Evolutionary conservation across 1,140 invertebrate species (phyloP).

Genomic region (Cotesia chilonis): DNA sequence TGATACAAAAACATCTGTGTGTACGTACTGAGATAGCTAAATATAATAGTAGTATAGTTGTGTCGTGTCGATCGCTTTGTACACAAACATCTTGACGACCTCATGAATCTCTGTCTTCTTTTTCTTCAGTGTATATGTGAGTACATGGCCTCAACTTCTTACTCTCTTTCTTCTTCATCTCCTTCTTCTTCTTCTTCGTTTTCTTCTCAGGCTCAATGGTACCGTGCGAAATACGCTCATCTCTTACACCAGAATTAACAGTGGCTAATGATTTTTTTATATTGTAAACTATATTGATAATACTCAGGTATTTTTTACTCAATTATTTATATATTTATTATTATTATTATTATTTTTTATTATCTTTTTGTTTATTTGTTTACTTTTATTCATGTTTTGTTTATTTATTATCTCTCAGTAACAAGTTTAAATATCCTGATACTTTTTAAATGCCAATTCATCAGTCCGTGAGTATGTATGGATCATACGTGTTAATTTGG

Average conservation of each 20-base stretch:
- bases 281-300: neutral
- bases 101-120: conserved; percentile 17
- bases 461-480: too few species aligned
- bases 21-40: too few species aligned
- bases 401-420: too few species aligned
- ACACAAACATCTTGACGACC: conserved; percentile 31
- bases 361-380: too few species aligned
- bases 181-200: neutral
- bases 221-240: conserved; percentile 9
- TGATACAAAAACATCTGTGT: too few species aligned
- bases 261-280: neutral
- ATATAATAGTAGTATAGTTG: conserved; percentile 3
- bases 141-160: conserved; percentile 13
- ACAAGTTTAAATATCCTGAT: too few species aligned
- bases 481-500: too few species aligned
- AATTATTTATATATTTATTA: neutral
- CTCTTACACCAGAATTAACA: conserved; percentile 10
- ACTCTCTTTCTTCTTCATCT: neutral
- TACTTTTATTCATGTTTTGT: too few species aligned
- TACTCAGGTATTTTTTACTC: neutral
- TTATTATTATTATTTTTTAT: too few species aligned
- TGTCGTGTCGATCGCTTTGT: conserved; percentile 24
- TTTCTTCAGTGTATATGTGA: conserved; percentile 15
- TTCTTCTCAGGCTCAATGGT: conserved; percentile 17
- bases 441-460: too few species aligned